These are phyloP conservation scores for Aspidiotus rigidus DNA, from an alignment of 2,888 invertebrate genomes.

Conservation along the genomic window DNA sequence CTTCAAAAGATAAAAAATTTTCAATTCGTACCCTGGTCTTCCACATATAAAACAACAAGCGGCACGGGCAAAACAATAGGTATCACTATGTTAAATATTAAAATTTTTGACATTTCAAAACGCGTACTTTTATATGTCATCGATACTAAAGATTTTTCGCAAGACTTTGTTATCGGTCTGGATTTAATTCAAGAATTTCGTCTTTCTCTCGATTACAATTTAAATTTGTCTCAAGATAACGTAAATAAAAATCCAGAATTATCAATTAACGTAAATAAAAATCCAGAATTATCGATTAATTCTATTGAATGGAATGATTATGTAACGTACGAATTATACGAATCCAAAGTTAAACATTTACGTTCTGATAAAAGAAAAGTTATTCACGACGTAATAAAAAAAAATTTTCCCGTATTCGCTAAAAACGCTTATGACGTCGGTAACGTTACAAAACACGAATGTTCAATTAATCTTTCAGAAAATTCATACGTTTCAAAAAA, in stretches of 20 bases:
- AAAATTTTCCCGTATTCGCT: not conserved
- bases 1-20: not conserved
- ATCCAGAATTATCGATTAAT: no score
- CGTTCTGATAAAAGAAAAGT: no score
- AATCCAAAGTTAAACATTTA: no score
- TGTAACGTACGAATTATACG: no score
- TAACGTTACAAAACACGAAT: not conserved
- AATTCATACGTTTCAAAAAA: not conserved
- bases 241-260: no score
- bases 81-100: not conserved
- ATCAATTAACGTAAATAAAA: no score
- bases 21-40: not conserved
- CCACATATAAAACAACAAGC: not conserved
- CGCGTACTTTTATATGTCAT: not conserved
- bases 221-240: no score
- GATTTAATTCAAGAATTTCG: not conserved
- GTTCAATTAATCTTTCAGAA: not conserved
- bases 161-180: not conserved
- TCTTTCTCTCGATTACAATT: no score
- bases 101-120: not conserved
- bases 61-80: not conserved
- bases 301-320: no score
- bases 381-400: not conserved
- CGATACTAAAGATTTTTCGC: not conserved
- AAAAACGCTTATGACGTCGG: not conserved